Percentiles rank a stretch among this genome's conserved stretches.
Conservation (phyloP, 2,888 invertebrate genomes). For the Diplolepis rosae region DNA sequence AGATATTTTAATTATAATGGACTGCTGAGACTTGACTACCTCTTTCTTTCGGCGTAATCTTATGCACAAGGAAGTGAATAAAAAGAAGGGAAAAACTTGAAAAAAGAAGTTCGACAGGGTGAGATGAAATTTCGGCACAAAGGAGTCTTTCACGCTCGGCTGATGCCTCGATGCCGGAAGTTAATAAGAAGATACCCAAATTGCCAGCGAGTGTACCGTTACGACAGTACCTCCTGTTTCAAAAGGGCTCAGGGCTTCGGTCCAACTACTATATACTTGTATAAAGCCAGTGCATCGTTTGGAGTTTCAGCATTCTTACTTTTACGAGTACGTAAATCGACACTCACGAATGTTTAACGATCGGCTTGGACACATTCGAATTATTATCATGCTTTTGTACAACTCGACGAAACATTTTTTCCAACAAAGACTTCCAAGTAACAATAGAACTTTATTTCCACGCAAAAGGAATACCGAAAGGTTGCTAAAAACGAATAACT, state of each 20-base stretch:
- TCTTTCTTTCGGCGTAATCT: background rate
- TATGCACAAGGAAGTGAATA: background rate
- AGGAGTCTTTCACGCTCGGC: slow-evolving; percentile 44
- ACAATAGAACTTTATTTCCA: background rate
- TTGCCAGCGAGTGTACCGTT: slow-evolving; percentile 66
- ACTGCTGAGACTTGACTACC: background rate
- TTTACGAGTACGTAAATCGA: slow-evolving; percentile 56
- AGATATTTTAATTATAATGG: background rate
- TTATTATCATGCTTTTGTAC: slow-evolving; percentile 35
- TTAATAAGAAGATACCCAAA: slow-evolving; percentile 62
- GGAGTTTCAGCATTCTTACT: slow-evolving; percentile 53
- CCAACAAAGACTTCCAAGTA: background rate
- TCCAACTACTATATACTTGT: too few relatives aligned
- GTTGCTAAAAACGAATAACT: background rate
- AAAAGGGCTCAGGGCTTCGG: slow-evolving; percentile 43
- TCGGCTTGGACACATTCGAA: slow-evolving; percentile 21
- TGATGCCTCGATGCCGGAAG: slow-evolving; percentile 52
- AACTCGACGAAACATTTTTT: slow-evolving; percentile 42
- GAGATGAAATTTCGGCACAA: slow-evolving; percentile 35
- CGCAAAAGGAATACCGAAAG: background rate
- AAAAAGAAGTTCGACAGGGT: slow-evolving; percentile 11
- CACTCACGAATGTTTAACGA: slow-evolving; percentile 29
- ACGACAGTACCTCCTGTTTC: slow-evolving; percentile 52
- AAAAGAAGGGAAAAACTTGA: background rate
- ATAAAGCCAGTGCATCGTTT: slow-evolving; percentile 47